phyloP scores from a whole-genome alignment of 2,113 vertebrate species.

The Xerus inauris region DNA sequence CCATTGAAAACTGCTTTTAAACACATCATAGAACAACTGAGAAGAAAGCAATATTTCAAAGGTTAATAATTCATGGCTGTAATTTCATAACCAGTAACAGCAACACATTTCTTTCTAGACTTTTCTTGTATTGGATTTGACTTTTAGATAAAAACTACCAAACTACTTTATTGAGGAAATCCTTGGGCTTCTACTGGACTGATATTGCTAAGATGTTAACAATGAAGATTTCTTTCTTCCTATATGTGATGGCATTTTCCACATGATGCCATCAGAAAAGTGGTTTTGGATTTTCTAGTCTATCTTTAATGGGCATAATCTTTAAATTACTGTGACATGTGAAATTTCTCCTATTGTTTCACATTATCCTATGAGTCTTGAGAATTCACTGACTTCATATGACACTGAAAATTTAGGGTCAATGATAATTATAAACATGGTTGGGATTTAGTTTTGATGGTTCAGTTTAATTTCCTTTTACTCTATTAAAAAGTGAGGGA shows the following conservation, averaged over 20 bases:
- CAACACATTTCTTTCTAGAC: slow-evolving; percentile 52
- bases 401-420: slow-evolving; percentile 27
- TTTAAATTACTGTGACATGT: background rate
- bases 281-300: background rate
- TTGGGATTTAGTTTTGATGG: slow-evolving; percentile 48
- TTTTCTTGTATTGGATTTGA: slow-evolving; percentile 53
- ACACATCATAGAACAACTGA: slow-evolving; percentile 9
- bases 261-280: slow-evolving; percentile 22
- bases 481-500: background rate
- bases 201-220: slow-evolving; percentile 32
- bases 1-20: slow-evolving; percentile 65
- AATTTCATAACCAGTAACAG: slow-evolving; percentile 64
- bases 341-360: slow-evolving; percentile 12
- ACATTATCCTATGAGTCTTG: background rate
- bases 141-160: slow-evolving; percentile 63
- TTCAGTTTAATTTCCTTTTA: slow-evolving; percentile 45
- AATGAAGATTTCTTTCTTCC: slow-evolving; percentile 54
- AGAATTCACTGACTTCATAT: slow-evolving; percentile 8
- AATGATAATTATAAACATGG: slow-evolving; percentile 40
- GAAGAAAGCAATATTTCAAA: slow-evolving; percentile 68
- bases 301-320: background rate
- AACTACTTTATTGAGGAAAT: slow-evolving; percentile 61
- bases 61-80: slow-evolving; percentile 68
- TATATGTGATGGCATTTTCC: slow-evolving; percentile 1
- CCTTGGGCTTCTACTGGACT: slow-evolving; percentile 36